Base-by-base conservation (phyloP, 2,888 invertebrate species). In the Dichetophora obliterata region DNA sequence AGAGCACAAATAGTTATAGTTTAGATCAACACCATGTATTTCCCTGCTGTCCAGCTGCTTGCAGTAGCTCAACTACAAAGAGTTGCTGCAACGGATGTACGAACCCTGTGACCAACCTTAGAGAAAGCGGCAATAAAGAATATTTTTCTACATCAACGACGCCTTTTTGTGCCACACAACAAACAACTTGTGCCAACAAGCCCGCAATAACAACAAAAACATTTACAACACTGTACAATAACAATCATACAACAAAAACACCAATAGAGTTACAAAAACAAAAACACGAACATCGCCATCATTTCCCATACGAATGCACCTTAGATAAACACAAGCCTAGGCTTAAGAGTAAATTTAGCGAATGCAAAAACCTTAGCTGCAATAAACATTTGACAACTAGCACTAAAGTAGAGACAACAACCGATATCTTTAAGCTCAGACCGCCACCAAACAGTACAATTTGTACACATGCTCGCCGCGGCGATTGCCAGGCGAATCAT, bases 271-370 rank as follows among this genome's bases (percentile, higher is more conserved):
- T 78, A 79, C 78, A 61, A 61, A 14, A 59, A 22, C 24, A 19
- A 59, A 8, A 61, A 77, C 77, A 79, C 24, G 16, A 31, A 59
- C 74, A 74, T 74, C 74, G 54, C 75, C 80, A 80, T 79, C 81
- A 79, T 79, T 59, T 78, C 76, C 79, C 43, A 43, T 43, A 80
- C 78, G 77, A 79, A 79, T 75, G 66, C 57, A 74, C 52, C 50
- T 14, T 61, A 73, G 63, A 61, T 63, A 22, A 22, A 77, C 77
- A 78, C 76, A 43, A 74, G 24, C 50, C 70, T 74, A 79, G 78
- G 48, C 24, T n/a, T 37, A 19, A 8, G 54, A 16, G 50, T 52
- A 50, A 68, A 54, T 5, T 63, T 77, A 79, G 61, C 22, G 61
- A 19, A 19, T 50, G 24, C 75, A 61, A 73, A 11, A 71, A 71